Evolutionary conservation across 1,140 invertebrate species (phyloP), one percentile per base, ranked within the genome.

Genomic region (Rhopalosiphum maidis): DNA sequence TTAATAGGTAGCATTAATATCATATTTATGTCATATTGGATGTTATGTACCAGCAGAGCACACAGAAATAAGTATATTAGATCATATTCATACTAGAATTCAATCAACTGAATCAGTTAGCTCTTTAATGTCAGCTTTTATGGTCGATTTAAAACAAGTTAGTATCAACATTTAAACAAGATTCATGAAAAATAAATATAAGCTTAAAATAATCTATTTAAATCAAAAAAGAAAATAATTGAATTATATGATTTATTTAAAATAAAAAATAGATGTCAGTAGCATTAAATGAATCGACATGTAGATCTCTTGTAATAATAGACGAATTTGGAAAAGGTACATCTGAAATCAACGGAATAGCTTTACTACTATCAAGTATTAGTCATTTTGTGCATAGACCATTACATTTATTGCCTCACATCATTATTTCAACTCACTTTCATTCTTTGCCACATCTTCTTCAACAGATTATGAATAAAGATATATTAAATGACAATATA

Each of bases 281-380:
- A 7, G 91, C 91, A 43, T 54, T 93, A 51, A 93, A 93, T 86
- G 91, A 86, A 94, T 96, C 97, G 0, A 97, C 96, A 1, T 94
- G 95, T 1, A 95, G 96, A 91, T 98, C 98, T 0, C 95, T 99
- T 5, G 96, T 99, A 1, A 96, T 99, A 54, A 96, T 99, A 87
- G 98, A 99, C 95, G 98, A 99, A 95, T 98, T 99, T 96, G 98
- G 98, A 1, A 97, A 97, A 95, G 98, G 98, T 94, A 99, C 98
- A 23, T 96, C 97, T 7, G 96, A 97, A 94, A 95, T 96, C 2
- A 98, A 98, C 95, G 98, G 98, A 0, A 94, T 97, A 60, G 95
- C 97, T 18, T 95, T 99, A 54, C 95, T 98, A 5, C 95, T 96
- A 18, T 96, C 97, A 6, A 96, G 96, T 68, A 94, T 98, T 4